Base-by-base conservation (phyloP, 92 coral and sea anemone species). In the Phymanthus crucifer region DNA sequence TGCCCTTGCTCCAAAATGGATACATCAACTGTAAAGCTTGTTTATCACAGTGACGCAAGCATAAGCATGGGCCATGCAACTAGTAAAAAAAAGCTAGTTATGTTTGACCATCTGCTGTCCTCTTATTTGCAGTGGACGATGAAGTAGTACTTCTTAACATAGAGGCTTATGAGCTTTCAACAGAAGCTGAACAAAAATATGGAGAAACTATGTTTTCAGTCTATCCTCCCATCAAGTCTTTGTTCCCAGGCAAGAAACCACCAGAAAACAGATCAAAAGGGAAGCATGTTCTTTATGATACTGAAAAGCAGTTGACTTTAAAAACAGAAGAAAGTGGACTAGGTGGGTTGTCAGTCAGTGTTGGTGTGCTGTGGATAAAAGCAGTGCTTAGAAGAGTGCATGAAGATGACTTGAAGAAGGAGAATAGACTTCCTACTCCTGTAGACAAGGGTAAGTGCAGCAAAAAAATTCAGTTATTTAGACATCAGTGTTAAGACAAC, bases 141-240 rank as follows among this genome's bases (percentile, higher is more conserved):
- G 90, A 90, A 23, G 92, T 90, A 29, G 81, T 93, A 27, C 65
- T 72, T 18, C 84, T 93, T 10, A 56, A 82, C 40, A 65, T 82
- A 8, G 97, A 93, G 83, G 89, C 87, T 32, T 87, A 76, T 76
- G 82, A 80, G 48, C 84, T 90, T 24, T 75, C 87, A n/a, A n/a
- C n/a, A 58, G 86, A 77, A 37, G 89, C 87, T 47, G 92, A 87
- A 40, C 79, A 66, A 36, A 87, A 86, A 64, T 90, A 67, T 73
- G 97, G 97, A 3, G 84, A 93, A 82, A 89, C 88, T 11, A 70
- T 71, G 19, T 79, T 93, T 45, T 31, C 73, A 6, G 87, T 93
- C 3, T 87, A 87, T 56, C 97, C 97, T 1, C 69, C 79, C 48
- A 61, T 58, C 34, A 66, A 64, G n/a, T 64, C 85, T 29, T 76